Evolutionary conservation across 2,888 invertebrate species (phyloP).

Genomic region (Nephrotoma guestfalica): DNA sequence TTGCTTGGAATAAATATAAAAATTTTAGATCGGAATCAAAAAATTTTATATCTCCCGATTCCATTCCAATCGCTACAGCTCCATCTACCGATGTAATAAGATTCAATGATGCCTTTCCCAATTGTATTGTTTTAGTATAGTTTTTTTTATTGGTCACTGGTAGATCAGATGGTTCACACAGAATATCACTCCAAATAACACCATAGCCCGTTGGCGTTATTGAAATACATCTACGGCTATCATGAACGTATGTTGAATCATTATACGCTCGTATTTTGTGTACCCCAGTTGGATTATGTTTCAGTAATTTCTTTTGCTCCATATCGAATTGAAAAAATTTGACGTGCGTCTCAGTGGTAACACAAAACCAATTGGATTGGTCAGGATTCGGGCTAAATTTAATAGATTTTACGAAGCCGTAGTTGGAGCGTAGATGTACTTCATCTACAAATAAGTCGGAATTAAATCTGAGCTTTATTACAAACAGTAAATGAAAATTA

Average conservation of each 20-base stretch:
- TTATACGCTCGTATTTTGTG: constrained; percentile 17
- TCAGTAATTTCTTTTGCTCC: constrained; percentile 15
- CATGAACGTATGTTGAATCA: constrained; percentile 37
- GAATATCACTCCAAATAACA: constrained; percentile 36
- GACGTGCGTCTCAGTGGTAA: constrained; percentile 11
- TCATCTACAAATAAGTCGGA: not conserved
- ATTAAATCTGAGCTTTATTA: too few relatives aligned
- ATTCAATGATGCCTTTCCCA: constrained; percentile 28
- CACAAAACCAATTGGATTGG: constrained; percentile 9
- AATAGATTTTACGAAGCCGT: constrained; percentile 9
- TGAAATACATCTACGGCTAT: constrained; percentile 36
- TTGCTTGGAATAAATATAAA: constrained; percentile 29
- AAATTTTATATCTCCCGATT: constrained; percentile 39
- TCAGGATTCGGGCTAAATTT: constrained; percentile 9
- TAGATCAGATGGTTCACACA: constrained; percentile 21
- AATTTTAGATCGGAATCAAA: constrained; percentile 42
- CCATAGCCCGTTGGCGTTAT: constrained; percentile 36
- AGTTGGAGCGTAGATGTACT: constrained; percentile 6
- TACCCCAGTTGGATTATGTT: constrained; percentile 13
- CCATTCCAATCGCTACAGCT: constrained; percentile 40
- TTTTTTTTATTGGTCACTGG: constrained; percentile 7
- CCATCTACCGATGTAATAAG: constrained; percentile 38
- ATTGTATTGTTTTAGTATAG: constrained; percentile 7
- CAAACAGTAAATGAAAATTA: not conserved
- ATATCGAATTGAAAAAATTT: constrained; percentile 8